These are phyloP conservation scores for Adoxophyes honmai DNA, from an alignment of 1,140 invertebrate genomes.

Conservation along the genomic window DNA sequence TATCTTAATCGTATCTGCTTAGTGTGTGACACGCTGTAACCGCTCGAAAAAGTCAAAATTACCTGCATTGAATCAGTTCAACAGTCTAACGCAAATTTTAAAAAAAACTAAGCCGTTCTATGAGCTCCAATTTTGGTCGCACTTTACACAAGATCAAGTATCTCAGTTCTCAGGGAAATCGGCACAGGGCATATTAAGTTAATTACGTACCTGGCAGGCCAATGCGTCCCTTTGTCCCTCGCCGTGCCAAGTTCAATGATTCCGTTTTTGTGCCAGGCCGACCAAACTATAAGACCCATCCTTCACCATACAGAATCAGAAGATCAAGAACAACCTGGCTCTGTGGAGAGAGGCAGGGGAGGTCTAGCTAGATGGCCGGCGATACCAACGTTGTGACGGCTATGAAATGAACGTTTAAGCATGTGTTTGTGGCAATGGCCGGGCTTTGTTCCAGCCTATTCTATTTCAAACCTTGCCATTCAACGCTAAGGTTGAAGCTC, in stretches of 20 bases:
- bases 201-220: conserved; percentile 70
- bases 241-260: conserved; percentile 66
- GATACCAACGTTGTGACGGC: conserved; percentile 32
- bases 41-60: no score
- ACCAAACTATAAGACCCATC: conserved; percentile 39
- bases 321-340: conserved; percentile 15
- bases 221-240: conserved; percentile 70
- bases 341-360: conserved; percentile 27
- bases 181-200: conserved; percentile 65
- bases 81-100: no score
- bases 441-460: conserved; percentile 26
- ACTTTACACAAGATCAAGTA: no score
- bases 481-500: not conserved
- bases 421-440: conserved; percentile 70
- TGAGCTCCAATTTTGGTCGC: no score
- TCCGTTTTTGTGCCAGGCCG: conserved; percentile 54
- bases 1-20: no score
- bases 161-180: conserved; percentile 40
- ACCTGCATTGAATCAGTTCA: no score
- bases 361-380: conserved; percentile 40
- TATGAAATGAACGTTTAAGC: conserved; percentile 21
- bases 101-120: no score
- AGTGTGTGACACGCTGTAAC: no score
- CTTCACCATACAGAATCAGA: conserved; percentile 18
- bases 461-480: conserved; percentile 37